These are phyloP conservation scores for Phylloscopus trochilus DNA, from an alignment of 2,113 vertebrate genomes.

Conservation along the genomic window DNA sequence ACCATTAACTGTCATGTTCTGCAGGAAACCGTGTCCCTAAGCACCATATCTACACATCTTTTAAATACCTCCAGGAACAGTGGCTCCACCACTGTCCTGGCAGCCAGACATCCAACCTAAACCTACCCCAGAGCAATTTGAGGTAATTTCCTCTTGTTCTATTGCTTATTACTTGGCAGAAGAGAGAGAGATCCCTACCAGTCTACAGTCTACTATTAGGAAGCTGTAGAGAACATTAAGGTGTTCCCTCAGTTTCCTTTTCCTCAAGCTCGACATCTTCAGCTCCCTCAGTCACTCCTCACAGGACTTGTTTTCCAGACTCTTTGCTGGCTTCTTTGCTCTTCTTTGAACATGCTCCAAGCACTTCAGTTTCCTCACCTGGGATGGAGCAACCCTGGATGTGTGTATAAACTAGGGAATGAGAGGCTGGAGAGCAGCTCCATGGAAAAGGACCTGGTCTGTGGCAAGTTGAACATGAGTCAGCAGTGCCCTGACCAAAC, in stretches of 20 bases:
- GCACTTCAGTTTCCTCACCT: not conserved
- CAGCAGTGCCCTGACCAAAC: not conserved
- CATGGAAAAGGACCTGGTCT: fast-evolving
- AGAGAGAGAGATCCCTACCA: fast-evolving
- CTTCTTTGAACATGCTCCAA: fast-evolving
- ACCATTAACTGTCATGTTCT: not conserved
- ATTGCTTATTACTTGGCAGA: not conserved
- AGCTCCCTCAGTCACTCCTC: not conserved
- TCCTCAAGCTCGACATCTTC: not conserved
- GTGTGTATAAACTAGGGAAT: not conserved
- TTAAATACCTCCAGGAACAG: not conserved
- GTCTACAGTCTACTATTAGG: not conserved
- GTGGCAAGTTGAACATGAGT: fast-evolving
- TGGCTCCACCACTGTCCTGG: not conserved
- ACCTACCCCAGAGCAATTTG: not conserved
- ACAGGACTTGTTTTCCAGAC: not conserved
- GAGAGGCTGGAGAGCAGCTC: not conserved
- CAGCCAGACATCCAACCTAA: not conserved
- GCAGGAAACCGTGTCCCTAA: not conserved
- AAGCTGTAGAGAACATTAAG: not conserved
- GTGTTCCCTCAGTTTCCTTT: not conserved
- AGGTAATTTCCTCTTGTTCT: not conserved
- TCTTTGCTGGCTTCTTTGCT: not conserved
- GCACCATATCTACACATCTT: fast-evolving
- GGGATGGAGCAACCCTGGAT: not conserved